These are phyloP conservation scores for Carettochelys insculpta DNA, from an alignment of 2,113 vertebrate species.

Conservation along the genomic window DNA sequence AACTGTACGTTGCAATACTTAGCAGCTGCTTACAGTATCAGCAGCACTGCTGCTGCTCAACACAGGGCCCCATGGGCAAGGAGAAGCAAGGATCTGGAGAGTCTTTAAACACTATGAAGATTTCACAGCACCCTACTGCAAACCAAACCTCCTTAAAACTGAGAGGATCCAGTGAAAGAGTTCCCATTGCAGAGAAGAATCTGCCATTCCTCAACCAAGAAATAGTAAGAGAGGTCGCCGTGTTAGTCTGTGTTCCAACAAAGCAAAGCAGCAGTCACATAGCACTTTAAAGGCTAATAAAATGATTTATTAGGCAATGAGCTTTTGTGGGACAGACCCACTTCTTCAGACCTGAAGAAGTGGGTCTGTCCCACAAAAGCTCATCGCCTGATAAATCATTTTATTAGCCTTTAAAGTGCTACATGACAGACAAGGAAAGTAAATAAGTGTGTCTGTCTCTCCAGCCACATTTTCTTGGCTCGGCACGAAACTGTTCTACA, in stretches of 20 bases:
- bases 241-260: no score
- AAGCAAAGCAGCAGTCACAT: no score
- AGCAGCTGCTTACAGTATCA: fast-evolving
- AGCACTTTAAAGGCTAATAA: no score
- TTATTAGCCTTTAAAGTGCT: no score
- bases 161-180: neutral
- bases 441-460: fast-evolving
- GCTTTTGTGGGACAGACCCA: no score
- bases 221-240: no score
- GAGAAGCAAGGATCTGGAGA: neutral
- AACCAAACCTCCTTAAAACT: neutral
- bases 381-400: no score
- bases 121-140: neutral
- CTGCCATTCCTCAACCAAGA: no score
- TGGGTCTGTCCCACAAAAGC: no score
- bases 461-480: neutral
- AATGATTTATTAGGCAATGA: no score
- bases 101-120: neutral
- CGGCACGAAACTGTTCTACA: no score
- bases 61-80: neutral
- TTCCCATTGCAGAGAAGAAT: neutral
- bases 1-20: fast-evolving
- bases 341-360: no score
- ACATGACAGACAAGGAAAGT: neutral
- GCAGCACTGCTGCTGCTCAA: neutral